Evolutionary conservation across 2,113 vertebrate genomes (phyloP), one percentile per base, ranked within the genome.

Genomic region (Prietella phreatophila): DNA sequence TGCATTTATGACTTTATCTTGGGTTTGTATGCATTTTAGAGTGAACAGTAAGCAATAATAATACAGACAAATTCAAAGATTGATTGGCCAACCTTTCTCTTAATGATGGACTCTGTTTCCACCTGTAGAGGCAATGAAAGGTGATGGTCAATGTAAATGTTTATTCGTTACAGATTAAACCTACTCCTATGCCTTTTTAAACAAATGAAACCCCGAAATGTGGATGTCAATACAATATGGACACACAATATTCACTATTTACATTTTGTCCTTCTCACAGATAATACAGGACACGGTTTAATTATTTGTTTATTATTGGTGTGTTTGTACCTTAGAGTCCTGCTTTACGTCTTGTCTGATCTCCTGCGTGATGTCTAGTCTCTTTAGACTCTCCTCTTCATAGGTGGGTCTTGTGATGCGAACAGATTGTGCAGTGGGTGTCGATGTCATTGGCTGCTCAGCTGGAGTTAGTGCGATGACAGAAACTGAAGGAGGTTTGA

Each of bases 61-160:
- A 36, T 14, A 87, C 25, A 11, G 27, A 39, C 15, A 25, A 78
- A 47, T 55, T 79, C 76, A 53, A 0, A 58, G 27, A 58, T 14
- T 39, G 5, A 63, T 4, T 39, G 20, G 17, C 97, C 98, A 96
- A 99, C 97, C 97, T 98, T 97, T 96, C 97, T 97, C 96, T 97
- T 96, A 94, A 94, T 96, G 94, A 98, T 96, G 91, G 95, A 94
- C 80, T 98, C 97, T 95, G 94, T 94, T 94, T 94, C 95, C 91
- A 95, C 95, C 92, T 94, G 96, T 95, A 96, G 93, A 94, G 93
- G 94, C 93, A 87, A 67, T 67, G 6, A 61, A 63, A 73, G 20
- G 22, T 67, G 83, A 30, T 53, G 65, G 30, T 53, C 20, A 69
- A 22, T 17, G 58, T 5, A 61, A 39, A 20, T 4, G 11, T 25